These are phyloP conservation scores for Alca torda DNA, from an alignment of 2,797 vertebrate species.

Conservation along the genomic window DNA sequence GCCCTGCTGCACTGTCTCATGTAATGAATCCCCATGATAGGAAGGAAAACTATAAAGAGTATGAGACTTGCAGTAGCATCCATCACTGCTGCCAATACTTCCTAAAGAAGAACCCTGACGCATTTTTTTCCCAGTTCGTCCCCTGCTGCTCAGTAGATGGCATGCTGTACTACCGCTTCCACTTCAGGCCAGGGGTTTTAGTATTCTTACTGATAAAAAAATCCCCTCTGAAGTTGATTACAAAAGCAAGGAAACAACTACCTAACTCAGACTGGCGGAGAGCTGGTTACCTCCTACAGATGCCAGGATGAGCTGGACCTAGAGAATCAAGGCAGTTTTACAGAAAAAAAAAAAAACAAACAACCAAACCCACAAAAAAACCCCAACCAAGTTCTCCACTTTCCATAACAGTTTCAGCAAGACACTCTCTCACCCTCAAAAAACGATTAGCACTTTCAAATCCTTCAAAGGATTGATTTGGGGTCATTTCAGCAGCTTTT, in stretches of 20 bases:
- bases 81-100: neutral
- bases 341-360: neutral
- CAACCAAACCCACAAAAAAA: neutral
- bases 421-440: neutral
- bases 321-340: neutral
- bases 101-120: neutral
- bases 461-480: neutral
- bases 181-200: neutral
- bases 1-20: neutral
- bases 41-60: neutral
- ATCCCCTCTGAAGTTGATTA: neutral
- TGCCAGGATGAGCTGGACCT: neutral
- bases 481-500: neutral
- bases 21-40: neutral
- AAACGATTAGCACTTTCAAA: neutral
- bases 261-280: neutral
- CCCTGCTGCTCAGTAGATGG: conserved; percentile 36
- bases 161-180: neutral
- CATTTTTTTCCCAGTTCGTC: neutral
- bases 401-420: neutral
- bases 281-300: neutral
- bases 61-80: neutral
- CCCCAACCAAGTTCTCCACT: neutral
- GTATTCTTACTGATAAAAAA: neutral
- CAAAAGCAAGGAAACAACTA: neutral